phyloP scores from a whole-genome alignment of 2,113 vertebrate species.

The Hippocampus guttulatus region DNA sequence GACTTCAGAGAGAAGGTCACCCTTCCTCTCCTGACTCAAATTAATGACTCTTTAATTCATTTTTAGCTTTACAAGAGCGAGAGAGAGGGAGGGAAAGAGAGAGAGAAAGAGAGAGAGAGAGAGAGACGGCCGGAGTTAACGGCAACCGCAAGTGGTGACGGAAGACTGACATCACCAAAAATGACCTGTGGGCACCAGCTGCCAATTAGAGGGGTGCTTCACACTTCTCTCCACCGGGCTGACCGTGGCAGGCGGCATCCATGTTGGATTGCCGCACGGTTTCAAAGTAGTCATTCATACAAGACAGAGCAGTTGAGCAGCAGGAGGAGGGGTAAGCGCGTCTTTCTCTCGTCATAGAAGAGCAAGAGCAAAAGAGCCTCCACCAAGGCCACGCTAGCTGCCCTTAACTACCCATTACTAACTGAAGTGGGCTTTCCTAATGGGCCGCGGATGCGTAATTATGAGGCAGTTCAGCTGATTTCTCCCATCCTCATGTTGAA shows the following conservation, averaged over 20 bases:
- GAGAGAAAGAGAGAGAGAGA: background rate
- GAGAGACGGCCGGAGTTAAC: constrained; percentile 1
- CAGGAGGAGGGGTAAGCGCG: constrained; percentile 9
- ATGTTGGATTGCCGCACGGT: constrained; percentile 41
- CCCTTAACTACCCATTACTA: background rate
- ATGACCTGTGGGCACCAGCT: constrained; percentile 62
- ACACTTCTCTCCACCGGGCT: constrained; percentile 15
- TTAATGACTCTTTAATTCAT: constrained; percentile 77
- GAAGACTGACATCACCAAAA: constrained; percentile 55
- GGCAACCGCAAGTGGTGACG: constrained; percentile 14
- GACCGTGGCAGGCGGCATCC: constrained; percentile 20
- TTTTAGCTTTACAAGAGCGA: constrained; percentile 65
- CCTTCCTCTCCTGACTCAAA: constrained; percentile 66
- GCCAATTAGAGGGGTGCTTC: constrained; percentile 42
- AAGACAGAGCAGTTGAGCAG: constrained; percentile 2
- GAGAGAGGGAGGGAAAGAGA: constrained; percentile 12
- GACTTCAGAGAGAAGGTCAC: constrained; percentile 80
- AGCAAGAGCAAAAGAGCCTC: background rate
- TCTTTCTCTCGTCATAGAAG: background rate
- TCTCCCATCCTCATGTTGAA: background rate
- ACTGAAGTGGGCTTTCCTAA: background rate
- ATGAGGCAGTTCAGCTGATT: background rate
- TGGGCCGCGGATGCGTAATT: constrained; percentile 24
- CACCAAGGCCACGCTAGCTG: background rate
- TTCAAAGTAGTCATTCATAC: constrained; percentile 52